Base-by-base conservation (phyloP, 2,888 invertebrate species). In the Noctua comes region DNA sequence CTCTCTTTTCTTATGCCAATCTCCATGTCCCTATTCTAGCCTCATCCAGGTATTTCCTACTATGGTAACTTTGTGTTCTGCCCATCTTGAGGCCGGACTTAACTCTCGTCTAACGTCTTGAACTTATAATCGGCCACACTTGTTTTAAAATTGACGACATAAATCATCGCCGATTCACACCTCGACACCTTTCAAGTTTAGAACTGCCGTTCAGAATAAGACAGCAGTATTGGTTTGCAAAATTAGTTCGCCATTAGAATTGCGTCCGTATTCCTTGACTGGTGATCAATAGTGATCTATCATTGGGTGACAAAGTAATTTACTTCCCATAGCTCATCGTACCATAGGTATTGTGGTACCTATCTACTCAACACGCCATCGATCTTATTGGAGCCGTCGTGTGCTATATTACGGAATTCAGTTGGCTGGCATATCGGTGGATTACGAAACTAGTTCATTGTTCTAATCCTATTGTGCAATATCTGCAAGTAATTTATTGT, bases 251-350 rank as follows among this genome's bases (percentile, higher is more conserved):
- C 48, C 40, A 75, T 79, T 68, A 46, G n/a, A 75, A 69, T 31
- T 71, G 16, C 62, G 65, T 73, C 48, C 8, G 16, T 62, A 70
- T 77, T 48, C 46, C 74, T 64, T 59, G 68, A 66, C 68, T 31
- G 43, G 51, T 65, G 65, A 83, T 80, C 74, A 84, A 80, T 70
- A 66, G 69, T 78, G 81, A 85, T 85, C 71, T 81, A 84, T 86
- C 85, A 86, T 75, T 76, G 64, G 73, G 69, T 82, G 85, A 87
- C 85, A 87, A 85, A 81, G 82, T 87, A 86, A 85, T 86, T 86
- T 87, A 76, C 66, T 73, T 84, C 57, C 40, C 65, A 72, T 76
- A 75, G 73, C 68, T 77, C 82, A 73, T 69, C 46, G 79, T 73
- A 76, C 76, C 72, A 70, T 86, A 27, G 46, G 74, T 62, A 57